Base-by-base conservation (phyloP, 2,888 invertebrate genomes). In the Drosophila anomelani region DNA sequence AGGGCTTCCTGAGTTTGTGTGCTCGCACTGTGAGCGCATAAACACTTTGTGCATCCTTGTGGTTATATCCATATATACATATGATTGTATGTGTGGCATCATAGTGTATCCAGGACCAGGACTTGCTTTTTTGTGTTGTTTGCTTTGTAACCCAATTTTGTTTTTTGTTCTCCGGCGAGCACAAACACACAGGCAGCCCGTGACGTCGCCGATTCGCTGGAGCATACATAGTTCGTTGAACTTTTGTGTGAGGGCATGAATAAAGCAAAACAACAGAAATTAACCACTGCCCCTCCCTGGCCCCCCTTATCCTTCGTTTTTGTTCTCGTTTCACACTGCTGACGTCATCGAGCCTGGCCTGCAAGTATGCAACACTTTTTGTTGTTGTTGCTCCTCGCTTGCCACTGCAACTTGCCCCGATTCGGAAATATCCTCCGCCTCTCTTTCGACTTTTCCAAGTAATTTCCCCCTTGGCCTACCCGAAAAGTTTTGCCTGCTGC, bases 91-190 rank as follows among this genome's bases (percentile, higher is more conserved):
- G 46, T 38, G 13, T 51, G 60, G 17, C 26, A 17, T 26, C 0
- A 4, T 29, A 36, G 20, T 20, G 20, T 70, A 77, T 70, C 59
- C 44, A 67, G 67, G 32, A 61, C 58, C 58, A 51, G 67, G 77
- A 71, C 58, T 62, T 46, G 64, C 63, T 75, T 66, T 77, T 77
- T 81, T 78, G 74, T 68, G 34, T 53, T 53, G 51, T 53, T 79
- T 73, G 84, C 73, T 75, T 78, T 86, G 81, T 84, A 86, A 84
- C 84, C 83, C 80, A 81, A 86, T 81, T 84, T 81, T 55, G 51
- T 49, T 44, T 59, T 54, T 46, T 66, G 43, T 41, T 41, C 34
- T 34, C 51, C 32, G 20, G 20, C 34, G 20, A 51, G 15, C 10
- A n/a, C 17, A 53, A 23, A 56, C 20, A 55, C 15, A 47, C 17